Evolutionary conservation across 2,113 vertebrate genomes (phyloP).

Genomic region (Scalopus aquaticus): DNA sequence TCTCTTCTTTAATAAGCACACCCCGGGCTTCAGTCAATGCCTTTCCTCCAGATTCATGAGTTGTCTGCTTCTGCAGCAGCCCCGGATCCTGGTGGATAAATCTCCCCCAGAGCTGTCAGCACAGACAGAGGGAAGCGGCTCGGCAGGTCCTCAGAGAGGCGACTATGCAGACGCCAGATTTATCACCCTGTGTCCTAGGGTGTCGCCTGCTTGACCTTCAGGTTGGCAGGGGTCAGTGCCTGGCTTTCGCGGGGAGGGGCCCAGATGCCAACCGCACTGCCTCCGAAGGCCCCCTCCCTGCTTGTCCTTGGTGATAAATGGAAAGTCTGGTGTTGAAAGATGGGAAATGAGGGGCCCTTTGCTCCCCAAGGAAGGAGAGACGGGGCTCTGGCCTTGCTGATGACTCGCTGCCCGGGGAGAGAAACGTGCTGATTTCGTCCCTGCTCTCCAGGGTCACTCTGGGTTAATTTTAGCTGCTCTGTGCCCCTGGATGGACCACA

Average conservation of each 20-base stretch:
- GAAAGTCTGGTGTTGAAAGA: neutral
- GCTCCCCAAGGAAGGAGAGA: neutral
- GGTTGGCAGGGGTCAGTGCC: neutral
- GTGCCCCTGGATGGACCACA: constrained; percentile 58
- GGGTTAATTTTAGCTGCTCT: constrained; percentile 80
- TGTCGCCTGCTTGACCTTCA: constrained; percentile 15
- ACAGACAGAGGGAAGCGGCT: constrained; percentile 61
- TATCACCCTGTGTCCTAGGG: constrained; percentile 1
- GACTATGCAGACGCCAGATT: constrained; percentile 69
- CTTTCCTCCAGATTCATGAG: constrained; percentile 74
- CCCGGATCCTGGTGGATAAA: constrained; percentile 78
- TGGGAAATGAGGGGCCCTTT: constrained; percentile 66
- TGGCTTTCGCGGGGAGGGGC: neutral
- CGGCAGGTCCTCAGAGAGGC: constrained; percentile 65
- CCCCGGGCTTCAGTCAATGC: constrained; percentile 63
- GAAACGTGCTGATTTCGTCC: constrained; percentile 62
- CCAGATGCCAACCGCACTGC: neutral
- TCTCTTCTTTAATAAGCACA: constrained; percentile 82
- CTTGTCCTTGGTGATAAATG: constrained; percentile 68
- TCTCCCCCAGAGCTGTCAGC: constrained; percentile 78
- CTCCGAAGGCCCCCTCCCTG: neutral
- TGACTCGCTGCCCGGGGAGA: neutral
- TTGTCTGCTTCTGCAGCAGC: constrained; percentile 64
- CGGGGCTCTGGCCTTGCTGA: neutral
- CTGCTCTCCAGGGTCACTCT: constrained; percentile 60